These are phyloP conservation scores for Proisotoma minuta DNA, from an alignment of 2,888 invertebrate species.

Conservation along the genomic window DNA sequence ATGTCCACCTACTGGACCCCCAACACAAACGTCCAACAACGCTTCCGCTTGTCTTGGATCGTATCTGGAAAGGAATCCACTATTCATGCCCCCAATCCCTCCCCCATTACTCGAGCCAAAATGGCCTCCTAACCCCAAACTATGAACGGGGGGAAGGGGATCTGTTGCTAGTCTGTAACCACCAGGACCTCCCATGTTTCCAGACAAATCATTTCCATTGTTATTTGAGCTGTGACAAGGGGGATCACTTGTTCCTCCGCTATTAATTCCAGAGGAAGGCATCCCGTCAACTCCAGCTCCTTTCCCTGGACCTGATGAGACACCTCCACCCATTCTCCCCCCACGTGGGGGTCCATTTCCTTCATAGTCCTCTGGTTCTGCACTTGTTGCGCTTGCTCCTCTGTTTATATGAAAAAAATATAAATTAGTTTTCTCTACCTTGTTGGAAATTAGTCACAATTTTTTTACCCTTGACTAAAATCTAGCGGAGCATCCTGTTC, in stretches of 20 bases:
- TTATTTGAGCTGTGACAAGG: slow-evolving; percentile 46
- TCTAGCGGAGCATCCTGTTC: slow-evolving; percentile 50
- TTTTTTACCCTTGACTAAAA: slow-evolving; percentile 47
- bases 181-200: slow-evolving; percentile 41
- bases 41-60: slow-evolving; percentile 47
- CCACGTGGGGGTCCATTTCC: slow-evolving; percentile 47
- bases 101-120: slow-evolving; percentile 58
- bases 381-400: slow-evolving; percentile 24
- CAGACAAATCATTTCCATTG: slow-evolving; percentile 51
- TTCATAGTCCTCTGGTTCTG: slow-evolving; percentile 46
- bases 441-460: slow-evolving; percentile 16
- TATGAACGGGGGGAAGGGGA: slow-evolving; percentile 51
- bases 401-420: slow-evolving; percentile 7
- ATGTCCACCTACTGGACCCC: slow-evolving; percentile 60
- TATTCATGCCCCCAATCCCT: slow-evolving; percentile 48
- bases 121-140: slow-evolving; percentile 53
- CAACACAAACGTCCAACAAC: slow-evolving; percentile 46
- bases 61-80: slow-evolving; percentile 57
- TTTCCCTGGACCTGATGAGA: slow-evolving; percentile 36
- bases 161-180: slow-evolving; percentile 45
- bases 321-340: slow-evolving; percentile 46
- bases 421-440: background rate
- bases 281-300: slow-evolving; percentile 41
- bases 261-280: slow-evolving; percentile 54
- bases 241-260: slow-evolving; percentile 60